These are phyloP conservation scores for Rotaria sp. DNA, from an alignment of 2,888 invertebrate species.

Conservation along the genomic window DNA sequence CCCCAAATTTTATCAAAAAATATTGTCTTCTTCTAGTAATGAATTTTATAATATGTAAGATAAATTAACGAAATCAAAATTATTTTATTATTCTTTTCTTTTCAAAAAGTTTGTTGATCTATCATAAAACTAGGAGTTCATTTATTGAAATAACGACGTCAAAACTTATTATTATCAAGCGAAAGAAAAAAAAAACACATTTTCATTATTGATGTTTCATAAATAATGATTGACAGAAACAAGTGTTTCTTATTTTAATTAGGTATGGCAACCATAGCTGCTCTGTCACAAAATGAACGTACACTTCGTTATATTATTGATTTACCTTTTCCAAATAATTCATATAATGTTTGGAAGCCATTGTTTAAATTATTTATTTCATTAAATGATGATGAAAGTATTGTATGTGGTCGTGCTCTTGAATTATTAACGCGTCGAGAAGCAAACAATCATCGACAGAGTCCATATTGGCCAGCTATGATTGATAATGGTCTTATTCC, in stretches of 20 bases:
- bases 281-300: slow-evolving; percentile 21
- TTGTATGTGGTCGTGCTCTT: background rate
- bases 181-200: too few relatives aligned
- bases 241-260: background rate
- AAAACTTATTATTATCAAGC: too few relatives aligned
- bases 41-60: too few relatives aligned
- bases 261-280: slow-evolving; percentile 11
- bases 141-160: too few relatives aligned
- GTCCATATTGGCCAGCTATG: background rate
- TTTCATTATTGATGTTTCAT: too few relatives aligned
- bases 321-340: background rate
- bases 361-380: background rate
- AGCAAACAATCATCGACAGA: background rate
- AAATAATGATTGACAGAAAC: too few relatives aligned
- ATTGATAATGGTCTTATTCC: background rate
- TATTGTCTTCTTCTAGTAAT: too few relatives aligned
- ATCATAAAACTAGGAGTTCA: too few relatives aligned
- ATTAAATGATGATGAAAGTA: background rate
- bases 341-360: slow-evolving; percentile 20
- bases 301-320: slow-evolving; percentile 8
- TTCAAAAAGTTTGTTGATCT: too few relatives aligned
- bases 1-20: too few relatives aligned
- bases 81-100: too few relatives aligned
- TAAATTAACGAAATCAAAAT: too few relatives aligned
- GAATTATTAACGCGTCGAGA: background rate